These are phyloP conservation scores for Bombyx huttoni DNA, from an alignment of 2,888 invertebrate species.

Conservation along the genomic window DNA sequence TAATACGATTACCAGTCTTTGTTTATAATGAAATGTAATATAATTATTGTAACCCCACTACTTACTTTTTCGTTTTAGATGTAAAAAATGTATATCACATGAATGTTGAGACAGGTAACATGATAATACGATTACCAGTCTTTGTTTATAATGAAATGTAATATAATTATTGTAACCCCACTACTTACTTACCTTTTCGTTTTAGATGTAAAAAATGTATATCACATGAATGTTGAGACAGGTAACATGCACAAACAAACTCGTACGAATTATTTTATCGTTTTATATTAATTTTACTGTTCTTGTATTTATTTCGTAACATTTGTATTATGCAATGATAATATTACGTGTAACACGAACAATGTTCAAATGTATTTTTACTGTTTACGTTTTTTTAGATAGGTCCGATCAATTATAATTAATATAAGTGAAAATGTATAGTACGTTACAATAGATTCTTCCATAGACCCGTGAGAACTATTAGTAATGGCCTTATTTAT, in stretches of 20 bases:
- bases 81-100: slow-evolving; percentile 57
- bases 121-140: slow-evolving; percentile 47
- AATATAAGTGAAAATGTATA: slow-evolving; percentile 65
- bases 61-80: slow-evolving; percentile 40
- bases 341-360: slow-evolving; percentile 55
- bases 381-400: slow-evolving; percentile 55
- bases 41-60: slow-evolving; percentile 29
- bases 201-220: slow-evolving; percentile 53
- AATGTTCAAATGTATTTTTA: slow-evolving; percentile 41
- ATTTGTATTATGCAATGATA: slow-evolving; percentile 11
- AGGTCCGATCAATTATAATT: slow-evolving; percentile 63
- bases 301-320: slow-evolving; percentile 13
- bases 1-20: slow-evolving; percentile 46
- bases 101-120: slow-evolving; percentile 44
- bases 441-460: slow-evolving; percentile 54
- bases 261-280: slow-evolving; percentile 9
- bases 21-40: slow-evolving; percentile 50
- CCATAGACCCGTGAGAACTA: slow-evolving; percentile 37
- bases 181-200: slow-evolving; percentile 34
- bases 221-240: slow-evolving; percentile 45
- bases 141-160: slow-evolving; percentile 50
- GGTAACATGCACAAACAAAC: slow-evolving; percentile 67
- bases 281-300: slow-evolving; percentile 30
- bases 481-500: slow-evolving; percentile 54
- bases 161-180: slow-evolving; percentile 35